Base-by-base conservation (phyloP, 2,113 vertebrate species). In the Ursus arctos region DNA sequence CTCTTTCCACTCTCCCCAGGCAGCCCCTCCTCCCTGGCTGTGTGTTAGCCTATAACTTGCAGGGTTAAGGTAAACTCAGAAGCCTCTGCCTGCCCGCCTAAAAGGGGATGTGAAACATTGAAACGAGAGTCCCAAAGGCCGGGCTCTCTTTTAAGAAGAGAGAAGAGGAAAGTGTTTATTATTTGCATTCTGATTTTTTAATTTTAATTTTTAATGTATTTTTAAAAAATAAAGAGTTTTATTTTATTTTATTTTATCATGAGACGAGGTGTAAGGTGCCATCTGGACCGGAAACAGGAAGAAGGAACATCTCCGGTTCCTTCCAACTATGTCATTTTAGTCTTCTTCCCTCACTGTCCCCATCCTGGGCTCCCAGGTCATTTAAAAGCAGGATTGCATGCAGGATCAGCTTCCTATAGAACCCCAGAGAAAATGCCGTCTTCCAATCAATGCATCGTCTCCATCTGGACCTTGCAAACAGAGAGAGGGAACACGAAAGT, bases 121-220 rank as follows among this genome's bases (percentile, higher is more conserved):
- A 53, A 33, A 6, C 15, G 19, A 76, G 18, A 65, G 77, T 28
- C 84, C 92, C 43, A 49, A 43, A 31, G 82, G 21, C 76, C 51
- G 65, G 6, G 9, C 24, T 93, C 71, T 81, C 43, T 28, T 84
- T 67, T 53, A 33, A 79, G 91, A 21, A 83, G 57, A 77, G 72
- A 51, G n/a, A 55, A 74, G 80, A 77, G 33, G 24, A 2, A 74
- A 36, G 9, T 65, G 31, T 18, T 55, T 83, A 43, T 40, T 63
- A 71, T 69, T 69, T 15, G 8, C 11, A n/a, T 79, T 96, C 77
- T 49, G 51, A 57, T 59, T 65, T 88, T 67, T 57, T 7, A 59
- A 59, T 67, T 94, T 90, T 85, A 63, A 71, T 81, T 85, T 90
- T 93, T 77, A 28, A 55, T 57, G 74, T 87, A 22, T 79, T 88